A percentile compares a stretch with the other conserved stretches of the same genome.
Evolutionary conservation across 2,797 vertebrate species (phyloP).

Genomic region (Gambusia yucatana): DNA sequence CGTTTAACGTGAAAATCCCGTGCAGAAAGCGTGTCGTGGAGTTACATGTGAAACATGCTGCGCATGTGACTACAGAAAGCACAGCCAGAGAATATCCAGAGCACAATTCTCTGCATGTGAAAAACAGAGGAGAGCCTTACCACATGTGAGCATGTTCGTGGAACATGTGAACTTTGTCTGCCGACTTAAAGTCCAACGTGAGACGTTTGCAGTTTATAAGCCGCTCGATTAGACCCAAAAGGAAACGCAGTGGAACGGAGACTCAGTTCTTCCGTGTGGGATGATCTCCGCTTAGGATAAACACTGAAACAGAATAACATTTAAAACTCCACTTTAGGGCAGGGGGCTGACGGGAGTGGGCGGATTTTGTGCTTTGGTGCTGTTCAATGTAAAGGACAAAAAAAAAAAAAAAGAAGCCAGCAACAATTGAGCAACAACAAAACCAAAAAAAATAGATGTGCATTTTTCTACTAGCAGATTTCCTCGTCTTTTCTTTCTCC

Average conservation of each 20-base stretch:
- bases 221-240: background rate
- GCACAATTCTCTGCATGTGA: too few species aligned
- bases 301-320: conserved; percentile 4
- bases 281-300: background rate
- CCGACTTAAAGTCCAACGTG: background rate
- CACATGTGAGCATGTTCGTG: background rate
- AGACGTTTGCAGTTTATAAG: background rate
- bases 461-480: conserved; percentile 10
- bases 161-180: background rate
- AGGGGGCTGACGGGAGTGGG: conserved; percentile 21
- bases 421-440: conserved; percentile 20
- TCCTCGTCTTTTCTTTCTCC: conserved; percentile 10
- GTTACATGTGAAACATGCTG: background rate
- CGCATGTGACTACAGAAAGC: background rate
- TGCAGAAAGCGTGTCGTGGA: background rate
- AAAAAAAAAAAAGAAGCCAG: background rate
- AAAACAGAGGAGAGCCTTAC: background rate
- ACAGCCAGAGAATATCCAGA: background rate
- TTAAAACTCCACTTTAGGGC: conserved; percentile 11
- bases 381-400: conserved; percentile 2
- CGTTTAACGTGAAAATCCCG: background rate
- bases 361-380: conserved; percentile 28
- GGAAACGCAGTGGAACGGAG: background rate
- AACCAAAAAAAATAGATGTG: conserved; percentile 3
- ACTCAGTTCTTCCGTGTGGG: background rate